Conservation (phyloP, 1,140 invertebrate species). For the Bilobella aurantiaca region DNA sequence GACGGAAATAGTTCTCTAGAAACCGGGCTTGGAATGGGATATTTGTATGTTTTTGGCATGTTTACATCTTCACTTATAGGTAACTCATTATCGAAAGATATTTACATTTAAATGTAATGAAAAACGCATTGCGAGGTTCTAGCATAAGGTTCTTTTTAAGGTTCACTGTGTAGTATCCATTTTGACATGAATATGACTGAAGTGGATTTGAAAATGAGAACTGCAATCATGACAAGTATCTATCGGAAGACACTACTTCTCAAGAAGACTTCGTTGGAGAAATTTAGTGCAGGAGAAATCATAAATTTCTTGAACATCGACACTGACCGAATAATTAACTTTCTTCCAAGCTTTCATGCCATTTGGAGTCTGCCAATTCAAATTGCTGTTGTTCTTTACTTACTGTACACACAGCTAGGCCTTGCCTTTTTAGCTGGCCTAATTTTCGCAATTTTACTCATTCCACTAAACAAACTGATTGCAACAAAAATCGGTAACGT, state of each 20-base stretch:
- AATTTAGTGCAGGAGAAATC: slow-evolving; percentile 64
- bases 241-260: slow-evolving; percentile 72
- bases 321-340: slow-evolving; percentile 69
- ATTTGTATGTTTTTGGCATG: slow-evolving; percentile 65
- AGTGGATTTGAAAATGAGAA: slow-evolving; percentile 75
- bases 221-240: slow-evolving; percentile 68
- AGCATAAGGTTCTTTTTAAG: slow-evolving; percentile 38
- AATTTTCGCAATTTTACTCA: slow-evolving; percentile 70
- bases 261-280: slow-evolving; percentile 38
- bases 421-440: slow-evolving; percentile 82
- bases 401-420: slow-evolving; percentile 79
- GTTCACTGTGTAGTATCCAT: slow-evolving; percentile 68
- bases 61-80: slow-evolving; percentile 55
- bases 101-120: slow-evolving; percentile 2
- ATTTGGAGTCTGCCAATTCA: slow-evolving; percentile 72
- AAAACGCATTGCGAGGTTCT: background rate
- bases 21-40: slow-evolving; percentile 47
- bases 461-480: slow-evolving; percentile 87
- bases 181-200: slow-evolving; percentile 80
- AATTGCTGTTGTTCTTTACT: slow-evolving; percentile 66
- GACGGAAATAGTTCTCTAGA: slow-evolving; percentile 48
- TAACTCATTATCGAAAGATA: slow-evolving; percentile 35
- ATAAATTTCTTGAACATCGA: slow-evolving; percentile 97
- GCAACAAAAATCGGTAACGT: slow-evolving; percentile 71
- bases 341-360: slow-evolving; percentile 88